Evolutionary conservation across 1,140 invertebrate species (phyloP), one percentile per base, ranked within the genome.

Genomic region (Drosophila bipectinata): DNA sequence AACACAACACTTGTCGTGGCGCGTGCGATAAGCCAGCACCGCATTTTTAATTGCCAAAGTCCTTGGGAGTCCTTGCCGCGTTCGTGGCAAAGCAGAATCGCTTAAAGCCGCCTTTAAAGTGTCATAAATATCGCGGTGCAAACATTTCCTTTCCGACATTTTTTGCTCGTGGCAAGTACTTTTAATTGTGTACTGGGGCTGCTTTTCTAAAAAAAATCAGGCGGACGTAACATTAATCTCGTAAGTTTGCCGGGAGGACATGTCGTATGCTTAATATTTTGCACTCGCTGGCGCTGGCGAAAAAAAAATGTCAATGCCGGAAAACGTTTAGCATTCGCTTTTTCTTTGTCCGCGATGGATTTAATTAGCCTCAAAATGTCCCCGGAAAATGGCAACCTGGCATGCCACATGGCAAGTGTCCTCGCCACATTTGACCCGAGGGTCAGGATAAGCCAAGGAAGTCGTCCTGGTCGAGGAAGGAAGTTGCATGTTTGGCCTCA

Each of bases 331-430:
- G 79, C 83, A 85, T 85, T 81, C 55, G 41, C 37, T 67, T 62
- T 59, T 62, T 82, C 72, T 51, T 55, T 39, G 44, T 37, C 54
- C 24, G 69, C 58, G 66, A 53, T 72, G 79, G 83, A 87, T 79
- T 88, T 87, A 87, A 88, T 88, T 87, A 87, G 83, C 83, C 83
- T 79, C 62, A 79, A 87, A 82, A 88, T 72, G 75, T 83, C 68
- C 59, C 47, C 49, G 52, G 32, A 79, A 79, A 81, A 87, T 87
- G 81, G 69, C 82, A 63, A 51, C 41, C 47, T 78, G 60, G 74
- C 81, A 85, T 85, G 81, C 69, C 75, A 87, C 59, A 57, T 55
- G 59, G 53, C 51, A 48, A 67, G 54, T 72, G 75, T 66, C 73
- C 44, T 57, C 61, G 30, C 24, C 14, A 15, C 41, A 18, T 4